Percentiles rank a stretch among this genome's conserved stretches.
These are phyloP conservation scores for Cottoperca gobio DNA, from an alignment of 2,797 vertebrate genomes.

Conservation along the genomic window DNA sequence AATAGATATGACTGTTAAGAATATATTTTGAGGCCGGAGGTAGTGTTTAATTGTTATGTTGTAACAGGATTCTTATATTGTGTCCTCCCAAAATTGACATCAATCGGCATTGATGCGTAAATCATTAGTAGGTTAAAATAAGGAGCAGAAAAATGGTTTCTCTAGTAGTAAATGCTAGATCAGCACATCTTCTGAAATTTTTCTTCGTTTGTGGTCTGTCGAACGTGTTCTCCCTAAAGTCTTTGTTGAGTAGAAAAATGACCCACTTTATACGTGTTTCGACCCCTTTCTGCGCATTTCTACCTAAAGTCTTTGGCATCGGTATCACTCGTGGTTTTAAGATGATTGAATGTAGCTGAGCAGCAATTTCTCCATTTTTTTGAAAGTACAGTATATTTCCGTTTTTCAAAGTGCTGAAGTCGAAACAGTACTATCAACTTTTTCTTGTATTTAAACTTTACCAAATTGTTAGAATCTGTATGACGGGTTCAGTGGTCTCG, in stretches of 20 bases:
- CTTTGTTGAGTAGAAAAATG: conserved; percentile 55
- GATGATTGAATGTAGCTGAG: conserved; percentile 81
- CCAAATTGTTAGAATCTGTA: conserved; percentile 47
- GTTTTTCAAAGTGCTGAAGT: conserved; percentile 43
- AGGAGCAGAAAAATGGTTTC: too few species aligned
- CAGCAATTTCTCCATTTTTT: conserved; percentile 44
- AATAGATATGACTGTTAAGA: neutral
- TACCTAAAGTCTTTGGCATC: conserved; percentile 48
- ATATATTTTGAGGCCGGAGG: neutral
- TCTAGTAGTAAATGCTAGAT: too few species aligned
- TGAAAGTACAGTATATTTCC: conserved; percentile 10
- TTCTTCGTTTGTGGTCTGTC: conserved; percentile 60
- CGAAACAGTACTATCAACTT: conserved; percentile 37
- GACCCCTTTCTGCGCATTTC: conserved; percentile 46
- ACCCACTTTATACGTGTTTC: conserved; percentile 52
- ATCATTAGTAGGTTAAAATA: too few species aligned
- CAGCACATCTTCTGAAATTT: too few species aligned
- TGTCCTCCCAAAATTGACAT: too few species aligned
- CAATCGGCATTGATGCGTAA: too few species aligned
- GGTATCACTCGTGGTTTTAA: conserved; percentile 56
- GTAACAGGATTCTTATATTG: too few species aligned
- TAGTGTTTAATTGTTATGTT: neutral
- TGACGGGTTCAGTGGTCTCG: conserved; percentile 6
- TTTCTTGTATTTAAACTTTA: conserved; percentile 43
- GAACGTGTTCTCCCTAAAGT: conserved; percentile 43